A percentile compares a stretch with the other conserved stretches of the same genome.
These are phyloP conservation scores for Drosophila vallismaia DNA, from an alignment of 2,888 invertebrate species.

Conservation along the genomic window DNA sequence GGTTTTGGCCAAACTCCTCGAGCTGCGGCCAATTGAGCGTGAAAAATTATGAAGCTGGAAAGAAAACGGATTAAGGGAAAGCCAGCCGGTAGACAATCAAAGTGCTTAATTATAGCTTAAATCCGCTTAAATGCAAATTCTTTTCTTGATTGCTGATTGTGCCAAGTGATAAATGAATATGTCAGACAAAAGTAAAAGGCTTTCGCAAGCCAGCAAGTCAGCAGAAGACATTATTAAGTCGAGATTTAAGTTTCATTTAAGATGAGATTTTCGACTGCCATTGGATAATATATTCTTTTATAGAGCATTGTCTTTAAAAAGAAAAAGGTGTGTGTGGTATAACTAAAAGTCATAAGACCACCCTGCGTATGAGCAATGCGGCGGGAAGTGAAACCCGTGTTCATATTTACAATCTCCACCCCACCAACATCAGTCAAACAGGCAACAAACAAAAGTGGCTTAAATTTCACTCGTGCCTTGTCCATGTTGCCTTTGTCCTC, in stretches of 20 bases:
- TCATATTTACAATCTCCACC: slow-evolving; percentile 21
- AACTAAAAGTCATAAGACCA: not conserved
- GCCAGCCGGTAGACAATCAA: slow-evolving; percentile 46
- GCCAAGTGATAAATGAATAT: not conserved
- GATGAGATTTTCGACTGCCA: no score
- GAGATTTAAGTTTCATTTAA: not conserved
- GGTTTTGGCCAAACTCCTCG: slow-evolving; percentile 33
- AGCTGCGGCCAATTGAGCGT: slow-evolving; percentile 70
- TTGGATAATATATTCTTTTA: no score
- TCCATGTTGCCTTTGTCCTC: slow-evolving; percentile 6
- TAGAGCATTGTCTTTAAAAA: not conserved
- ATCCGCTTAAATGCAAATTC: slow-evolving; percentile 66
- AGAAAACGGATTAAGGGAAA: slow-evolving; percentile 36
- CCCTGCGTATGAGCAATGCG: slow-evolving; percentile 10
- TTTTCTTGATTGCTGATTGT: slow-evolving; percentile 30
- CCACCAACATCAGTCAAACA: slow-evolving; percentile 34
- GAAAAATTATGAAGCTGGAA: slow-evolving; percentile 70
- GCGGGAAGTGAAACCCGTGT: not conserved
- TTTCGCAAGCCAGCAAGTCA: slow-evolving; percentile 10
- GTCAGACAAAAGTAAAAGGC: slow-evolving; percentile 12
- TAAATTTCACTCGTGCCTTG: slow-evolving; percentile 56
- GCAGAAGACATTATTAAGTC: slow-evolving; percentile 2
- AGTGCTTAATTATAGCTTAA: slow-evolving; percentile 60
- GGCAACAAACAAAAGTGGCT: slow-evolving; percentile 55
- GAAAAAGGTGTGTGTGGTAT: not conserved